These are phyloP conservation scores for Cebidichthys violaceus DNA, from an alignment of 2,113 vertebrate genomes.

Conservation along the genomic window DNA sequence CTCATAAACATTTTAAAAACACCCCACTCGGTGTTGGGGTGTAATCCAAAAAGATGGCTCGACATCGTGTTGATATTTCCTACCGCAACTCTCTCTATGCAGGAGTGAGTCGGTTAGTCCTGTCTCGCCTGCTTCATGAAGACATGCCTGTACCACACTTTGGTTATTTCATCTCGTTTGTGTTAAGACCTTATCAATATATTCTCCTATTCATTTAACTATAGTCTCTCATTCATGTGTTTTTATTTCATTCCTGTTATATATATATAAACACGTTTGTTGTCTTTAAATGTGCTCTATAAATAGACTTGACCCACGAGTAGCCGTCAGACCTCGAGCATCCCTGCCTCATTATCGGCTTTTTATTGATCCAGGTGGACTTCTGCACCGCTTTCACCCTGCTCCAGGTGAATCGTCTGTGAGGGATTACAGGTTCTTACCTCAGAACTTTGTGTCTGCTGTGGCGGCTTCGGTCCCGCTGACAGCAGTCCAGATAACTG, in stretches of 20 bases:
- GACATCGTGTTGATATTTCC: constrained; percentile 49
- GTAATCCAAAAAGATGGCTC: constrained; percentile 43
- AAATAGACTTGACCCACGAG: constrained; percentile 47
- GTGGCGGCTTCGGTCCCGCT: constrained; percentile 94
- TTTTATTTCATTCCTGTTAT: not conserved
- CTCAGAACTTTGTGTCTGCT: constrained; percentile 97
- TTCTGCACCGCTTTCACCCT: constrained; percentile 16
- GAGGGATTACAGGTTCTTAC: constrained; percentile 78
- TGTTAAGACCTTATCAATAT: not conserved
- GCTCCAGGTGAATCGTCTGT: not conserved
- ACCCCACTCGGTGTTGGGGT: not conserved
- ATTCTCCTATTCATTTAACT: not conserved
- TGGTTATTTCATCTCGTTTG: not conserved
- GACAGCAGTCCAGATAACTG: constrained; percentile 98
- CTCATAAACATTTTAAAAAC: constrained; percentile 17
- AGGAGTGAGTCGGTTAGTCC: not conserved
- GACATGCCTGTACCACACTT: not conserved
- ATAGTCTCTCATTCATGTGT: not conserved
- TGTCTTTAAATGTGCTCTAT: not conserved
- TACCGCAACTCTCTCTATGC: not conserved
- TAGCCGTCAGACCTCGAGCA: constrained; percentile 17
- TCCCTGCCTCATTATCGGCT: constrained; percentile 32
- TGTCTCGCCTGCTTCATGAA: not conserved
- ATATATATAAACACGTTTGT: not conserved
- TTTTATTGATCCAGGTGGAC: constrained; percentile 66